These are phyloP conservation scores for Zoanthus sociatus DNA, from an alignment of 92 coral and sea anemone genomes.

Conservation along the genomic window DNA sequence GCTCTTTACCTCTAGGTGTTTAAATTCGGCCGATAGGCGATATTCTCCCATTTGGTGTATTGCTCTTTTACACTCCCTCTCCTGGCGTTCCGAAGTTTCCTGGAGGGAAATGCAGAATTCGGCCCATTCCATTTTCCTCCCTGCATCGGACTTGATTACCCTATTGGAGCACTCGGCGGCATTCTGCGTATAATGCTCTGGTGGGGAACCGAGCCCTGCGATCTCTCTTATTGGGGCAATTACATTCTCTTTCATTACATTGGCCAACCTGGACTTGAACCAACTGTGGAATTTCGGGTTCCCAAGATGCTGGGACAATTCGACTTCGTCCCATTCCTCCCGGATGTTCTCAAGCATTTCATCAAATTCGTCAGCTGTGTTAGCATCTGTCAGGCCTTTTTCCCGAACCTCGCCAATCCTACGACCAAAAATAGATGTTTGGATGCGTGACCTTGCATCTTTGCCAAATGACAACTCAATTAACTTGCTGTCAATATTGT, in stretches of 20 bases:
- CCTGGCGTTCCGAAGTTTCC: conserved; percentile 52
- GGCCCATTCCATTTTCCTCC: conserved; percentile 62
- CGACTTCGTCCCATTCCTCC: background rate
- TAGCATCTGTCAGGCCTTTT: background rate
- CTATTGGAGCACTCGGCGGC: conserved; percentile 43
- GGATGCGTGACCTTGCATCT: background rate
- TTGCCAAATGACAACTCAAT: background rate
- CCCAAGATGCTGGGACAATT: background rate
- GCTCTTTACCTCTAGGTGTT: conserved; percentile 47
- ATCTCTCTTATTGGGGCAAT: conserved; percentile 53
- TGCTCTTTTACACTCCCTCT: conserved; percentile 51
- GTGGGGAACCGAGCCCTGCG: conserved; percentile 61
- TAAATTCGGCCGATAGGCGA: conserved; percentile 44
- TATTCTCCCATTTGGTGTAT: conserved; percentile 55
- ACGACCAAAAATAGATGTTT: background rate
- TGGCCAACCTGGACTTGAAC: background rate
- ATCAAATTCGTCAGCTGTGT: background rate
- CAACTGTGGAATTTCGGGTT: background rate
- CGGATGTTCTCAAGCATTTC: background rate
- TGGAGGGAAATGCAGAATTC: conserved; percentile 53
- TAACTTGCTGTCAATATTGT: background rate
- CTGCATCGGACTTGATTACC: conserved; percentile 44
- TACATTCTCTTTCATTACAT: conserved; percentile 6
- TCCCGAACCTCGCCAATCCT: background rate
- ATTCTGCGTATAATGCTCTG: conserved; percentile 62